Percentiles rank a stretch among this genome's conserved stretches.
Evolutionary conservation across 2,888 invertebrate genomes (phyloP).

Genomic region (Patella ulyssiponensis): DNA sequence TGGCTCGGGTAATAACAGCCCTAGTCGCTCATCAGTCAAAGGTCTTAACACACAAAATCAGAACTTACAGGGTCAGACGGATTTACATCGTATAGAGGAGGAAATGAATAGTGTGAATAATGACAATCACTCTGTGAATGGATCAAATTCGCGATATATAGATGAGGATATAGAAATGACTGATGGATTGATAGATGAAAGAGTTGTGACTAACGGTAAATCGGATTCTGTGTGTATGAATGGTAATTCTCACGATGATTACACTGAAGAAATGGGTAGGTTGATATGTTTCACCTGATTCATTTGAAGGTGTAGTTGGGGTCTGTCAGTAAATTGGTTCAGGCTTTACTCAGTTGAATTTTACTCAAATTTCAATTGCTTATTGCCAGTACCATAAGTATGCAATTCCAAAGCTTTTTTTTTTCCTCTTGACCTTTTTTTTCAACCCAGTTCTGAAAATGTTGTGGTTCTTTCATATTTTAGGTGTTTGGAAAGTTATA

Average conservation of each 20-base stretch:
- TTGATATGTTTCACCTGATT: constrained; percentile 7
- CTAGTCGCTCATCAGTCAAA: constrained; percentile 55
- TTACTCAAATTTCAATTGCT: no score
- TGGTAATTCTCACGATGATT: constrained; percentile 51
- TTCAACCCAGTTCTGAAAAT: no score
- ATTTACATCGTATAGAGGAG: constrained; percentile 47
- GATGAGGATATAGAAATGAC: constrained; percentile 65
- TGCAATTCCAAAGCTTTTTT: no score
- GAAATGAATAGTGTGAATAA: constrained; percentile 63
- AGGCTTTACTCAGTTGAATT: no score
- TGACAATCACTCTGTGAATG: constrained; percentile 52
- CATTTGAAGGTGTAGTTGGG: neutral
- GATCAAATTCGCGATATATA: constrained; percentile 50
- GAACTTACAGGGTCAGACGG: constrained; percentile 30
- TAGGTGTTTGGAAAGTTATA: no score
- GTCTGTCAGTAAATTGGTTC: no score
- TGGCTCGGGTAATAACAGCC: constrained; percentile 59
- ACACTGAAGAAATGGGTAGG: constrained; percentile 62
- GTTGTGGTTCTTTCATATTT: no score
- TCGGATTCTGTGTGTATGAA: constrained; percentile 57
- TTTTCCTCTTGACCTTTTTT: no score
- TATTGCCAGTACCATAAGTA: no score
- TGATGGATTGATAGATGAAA: constrained; percentile 53
- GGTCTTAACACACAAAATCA: constrained; percentile 42
- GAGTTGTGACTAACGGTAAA: constrained; percentile 60